phyloP scores from a whole-genome alignment of 2,888 invertebrate species.

The Disparrhopalites patrizii region DNA sequence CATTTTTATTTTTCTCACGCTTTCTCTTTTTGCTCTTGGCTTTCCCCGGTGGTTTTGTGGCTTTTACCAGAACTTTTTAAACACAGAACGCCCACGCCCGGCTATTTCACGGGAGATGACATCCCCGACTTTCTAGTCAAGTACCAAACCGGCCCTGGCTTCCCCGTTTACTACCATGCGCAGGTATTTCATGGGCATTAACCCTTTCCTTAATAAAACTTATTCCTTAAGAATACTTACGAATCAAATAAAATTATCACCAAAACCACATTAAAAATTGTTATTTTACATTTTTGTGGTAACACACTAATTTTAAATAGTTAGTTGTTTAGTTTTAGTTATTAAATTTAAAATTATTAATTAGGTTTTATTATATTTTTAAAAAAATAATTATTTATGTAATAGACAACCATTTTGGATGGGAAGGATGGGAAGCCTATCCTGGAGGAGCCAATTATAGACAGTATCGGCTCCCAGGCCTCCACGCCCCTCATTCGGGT shows the following conservation, averaged over 20 bases:
- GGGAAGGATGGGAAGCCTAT: slow-evolving; percentile 62
- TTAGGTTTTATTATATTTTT: too few species aligned
- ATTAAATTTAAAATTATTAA: background rate
- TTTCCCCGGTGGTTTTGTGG: too few species aligned
- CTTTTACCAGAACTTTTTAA: background rate
- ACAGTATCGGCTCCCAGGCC: slow-evolving; percentile 61
- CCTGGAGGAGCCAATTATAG: slow-evolving; percentile 58
- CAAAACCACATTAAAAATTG: too few species aligned
- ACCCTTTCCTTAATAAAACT: too few species aligned
- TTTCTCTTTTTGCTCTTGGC: too few species aligned
- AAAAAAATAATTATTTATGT: slow-evolving; percentile 18
- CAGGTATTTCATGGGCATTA: too few species aligned
- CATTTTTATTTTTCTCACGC: background rate
- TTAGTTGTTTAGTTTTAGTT: background rate
- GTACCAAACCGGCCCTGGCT: slow-evolving; percentile 65
- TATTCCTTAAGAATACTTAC: too few species aligned
- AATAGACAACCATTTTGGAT: slow-evolving; percentile 59
- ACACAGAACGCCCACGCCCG: slow-evolving; percentile 68
- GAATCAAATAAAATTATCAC: too few species aligned
- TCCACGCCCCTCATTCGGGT: slow-evolving; percentile 60
- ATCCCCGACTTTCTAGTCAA: slow-evolving; percentile 74
- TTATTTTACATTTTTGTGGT: too few species aligned
- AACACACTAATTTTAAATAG: too few species aligned
- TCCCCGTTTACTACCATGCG: slow-evolving; percentile 70
- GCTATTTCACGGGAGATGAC: slow-evolving; percentile 71